Evolutionary conservation across 1,140 invertebrate genomes (phyloP), one percentile per base, ranked within the genome.

Genomic region (Aphaenogaster floridana): DNA sequence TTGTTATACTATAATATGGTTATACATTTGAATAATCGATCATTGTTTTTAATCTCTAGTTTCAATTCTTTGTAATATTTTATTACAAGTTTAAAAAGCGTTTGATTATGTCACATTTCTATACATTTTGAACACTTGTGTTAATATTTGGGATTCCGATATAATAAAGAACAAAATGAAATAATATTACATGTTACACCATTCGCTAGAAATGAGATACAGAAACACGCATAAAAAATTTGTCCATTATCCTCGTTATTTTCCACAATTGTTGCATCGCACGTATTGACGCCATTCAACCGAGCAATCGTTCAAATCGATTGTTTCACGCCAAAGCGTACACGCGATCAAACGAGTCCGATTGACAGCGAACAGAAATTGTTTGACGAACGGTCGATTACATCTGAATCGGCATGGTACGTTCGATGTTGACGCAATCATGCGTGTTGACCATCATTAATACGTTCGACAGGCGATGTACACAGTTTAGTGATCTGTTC

Each of bases 321-420:
- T 90, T 61, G 86, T 59, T 83, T 84, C 72, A 64, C 72, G 63
- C 86, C 50, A 52, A 64, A 86, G 72, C 76, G 80, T 81, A 83
- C 74, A 54, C 69, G 63, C 57, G 42, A 54, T 85, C 52, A 89
- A 90, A 87, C 86, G 88, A 83, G 50, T 59, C 68, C n/a, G 79
- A 90, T 90, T 86, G 89, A 90, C 86, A 88, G 74, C 80, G 63
- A 15, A 71, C 89, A 39, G 86, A 85, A 83, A 88, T 88, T 88
- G 89, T 90, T 90, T 90, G 80, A 79, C 89, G 57, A 90, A 79
- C 76, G 81, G 42, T 86, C 86, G 86, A 90, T 90, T 90, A 88
- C 84, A 90, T 87, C 50, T 78, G 74, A 90, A 76, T 87, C 68
- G 42, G 52, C 28, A 17, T 64, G 13, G 9, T 39, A 52, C 78